phyloP scores from a whole-genome alignment of 2,113 vertebrate genomes.

The Prunella himalayana region DNA sequence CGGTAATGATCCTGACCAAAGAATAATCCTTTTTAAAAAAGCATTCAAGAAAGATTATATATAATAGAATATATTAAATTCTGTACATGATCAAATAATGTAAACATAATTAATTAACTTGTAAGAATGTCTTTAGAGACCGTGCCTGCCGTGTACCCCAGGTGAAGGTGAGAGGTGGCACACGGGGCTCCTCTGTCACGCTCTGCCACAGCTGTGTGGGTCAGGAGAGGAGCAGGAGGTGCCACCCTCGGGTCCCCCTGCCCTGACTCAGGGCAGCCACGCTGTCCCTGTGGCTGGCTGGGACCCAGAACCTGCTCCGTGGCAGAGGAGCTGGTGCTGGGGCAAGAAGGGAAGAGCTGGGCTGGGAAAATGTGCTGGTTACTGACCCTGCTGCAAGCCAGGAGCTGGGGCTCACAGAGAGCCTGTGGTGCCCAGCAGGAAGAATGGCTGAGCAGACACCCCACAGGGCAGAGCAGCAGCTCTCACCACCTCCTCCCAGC shows the following conservation, averaged over 20 bases:
- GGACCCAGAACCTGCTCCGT: accelerated
- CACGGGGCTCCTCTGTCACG: not conserved
- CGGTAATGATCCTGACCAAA: constrained; percentile 25
- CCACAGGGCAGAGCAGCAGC: not conserved
- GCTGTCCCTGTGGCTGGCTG: not conserved
- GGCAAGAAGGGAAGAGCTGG: not conserved
- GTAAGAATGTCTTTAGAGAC: constrained; percentile 39
- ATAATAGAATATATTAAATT: constrained; percentile 70
- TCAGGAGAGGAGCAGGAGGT: not conserved
- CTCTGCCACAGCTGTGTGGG: not conserved
- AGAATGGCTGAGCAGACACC: not conserved
- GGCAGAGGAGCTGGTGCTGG: not conserved
- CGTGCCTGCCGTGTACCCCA: not conserved
- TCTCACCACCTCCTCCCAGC: not conserved
- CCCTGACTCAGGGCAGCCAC: not conserved
- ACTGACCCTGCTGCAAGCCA: not conserved
- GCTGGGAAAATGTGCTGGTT: not conserved
- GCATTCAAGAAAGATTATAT: constrained; percentile 54
- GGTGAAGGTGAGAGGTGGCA: not conserved
- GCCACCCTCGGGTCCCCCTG: not conserved
- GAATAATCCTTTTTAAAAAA: constrained; percentile 55
- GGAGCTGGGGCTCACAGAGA: not conserved
- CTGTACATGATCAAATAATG: constrained; percentile 65
- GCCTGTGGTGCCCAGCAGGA: not conserved
- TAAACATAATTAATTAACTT: constrained; percentile 66